Conservation (phyloP, 2,888 invertebrate genomes). For the Schizaphis graminum region DNA sequence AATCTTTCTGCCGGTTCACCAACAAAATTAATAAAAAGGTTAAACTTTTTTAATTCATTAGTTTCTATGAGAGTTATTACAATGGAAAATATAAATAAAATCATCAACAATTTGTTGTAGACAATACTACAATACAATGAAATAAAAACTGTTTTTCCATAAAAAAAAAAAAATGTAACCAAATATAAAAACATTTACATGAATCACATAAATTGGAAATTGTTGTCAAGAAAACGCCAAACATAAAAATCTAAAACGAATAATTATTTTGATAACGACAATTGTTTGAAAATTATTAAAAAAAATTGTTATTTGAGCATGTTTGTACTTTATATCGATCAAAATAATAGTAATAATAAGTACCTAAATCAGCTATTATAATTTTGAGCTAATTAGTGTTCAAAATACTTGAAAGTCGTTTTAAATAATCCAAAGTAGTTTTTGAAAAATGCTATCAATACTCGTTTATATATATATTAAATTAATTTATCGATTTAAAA, state of each 20-base stretch:
- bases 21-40: slow-evolving; percentile 19
- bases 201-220: background rate
- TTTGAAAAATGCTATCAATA: too few relatives aligned
- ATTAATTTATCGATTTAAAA: too few relatives aligned
- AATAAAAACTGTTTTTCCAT: slow-evolving; percentile 12
- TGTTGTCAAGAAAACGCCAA: background rate
- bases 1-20: background rate
- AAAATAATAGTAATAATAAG: too few relatives aligned
- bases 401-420: too few relatives aligned
- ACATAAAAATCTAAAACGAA: background rate
- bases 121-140: slow-evolving; percentile 15
- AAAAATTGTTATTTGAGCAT: too few relatives aligned
- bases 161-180: background rate
- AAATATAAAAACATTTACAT: background rate
- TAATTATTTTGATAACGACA: background rate
- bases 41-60: slow-evolving; percentile 16
- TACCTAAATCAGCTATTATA: too few relatives aligned
- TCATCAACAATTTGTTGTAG: slow-evolving; percentile 20
- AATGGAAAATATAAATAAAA: slow-evolving; percentile 22
- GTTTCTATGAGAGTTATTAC: slow-evolving; percentile 18
- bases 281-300: background rate
- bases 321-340: too few relatives aligned
- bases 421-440: too few relatives aligned
- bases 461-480: too few relatives aligned
- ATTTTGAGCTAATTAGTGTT: too few relatives aligned